Conservation (phyloP, 2,797 vertebrate species). For the Clarias platycephalus region DNA sequence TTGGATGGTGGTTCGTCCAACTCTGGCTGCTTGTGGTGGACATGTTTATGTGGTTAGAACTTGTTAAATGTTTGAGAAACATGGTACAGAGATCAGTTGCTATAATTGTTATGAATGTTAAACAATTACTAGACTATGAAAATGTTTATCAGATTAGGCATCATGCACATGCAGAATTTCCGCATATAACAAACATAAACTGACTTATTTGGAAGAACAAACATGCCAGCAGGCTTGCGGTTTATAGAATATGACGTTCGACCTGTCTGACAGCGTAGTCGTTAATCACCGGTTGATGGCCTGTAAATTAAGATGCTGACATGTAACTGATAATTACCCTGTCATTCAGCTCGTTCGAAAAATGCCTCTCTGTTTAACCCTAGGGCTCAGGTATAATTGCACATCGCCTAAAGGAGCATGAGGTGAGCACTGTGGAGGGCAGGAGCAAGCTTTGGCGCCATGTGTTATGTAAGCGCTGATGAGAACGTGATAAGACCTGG, state of each 20-base stretch:
- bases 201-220: neutral
- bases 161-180: neutral
- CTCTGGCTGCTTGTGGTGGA: neutral
- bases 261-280: constrained; percentile 31
- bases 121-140: neutral
- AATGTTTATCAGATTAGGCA: neutral
- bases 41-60: neutral
- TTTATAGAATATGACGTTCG: constrained; percentile 18
- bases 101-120: neutral
- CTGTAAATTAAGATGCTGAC: constrained; percentile 47
- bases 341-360: constrained; percentile 32
- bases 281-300: constrained; percentile 43
- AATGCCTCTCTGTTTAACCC: constrained; percentile 60
- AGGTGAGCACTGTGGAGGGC: constrained; percentile 70
- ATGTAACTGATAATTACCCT: constrained; percentile 44
- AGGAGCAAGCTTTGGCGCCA: constrained; percentile 74
- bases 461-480: constrained; percentile 74
- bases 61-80: neutral
- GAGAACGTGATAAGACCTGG: constrained; percentile 67
- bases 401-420: constrained; percentile 71
- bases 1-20: neutral
- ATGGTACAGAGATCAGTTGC: neutral
- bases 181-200: neutral
- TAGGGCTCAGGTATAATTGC: constrained; percentile 67
- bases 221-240: neutral